Base-by-base conservation (phyloP, 2,113 vertebrate species). In the Nansenia antarctica region DNA sequence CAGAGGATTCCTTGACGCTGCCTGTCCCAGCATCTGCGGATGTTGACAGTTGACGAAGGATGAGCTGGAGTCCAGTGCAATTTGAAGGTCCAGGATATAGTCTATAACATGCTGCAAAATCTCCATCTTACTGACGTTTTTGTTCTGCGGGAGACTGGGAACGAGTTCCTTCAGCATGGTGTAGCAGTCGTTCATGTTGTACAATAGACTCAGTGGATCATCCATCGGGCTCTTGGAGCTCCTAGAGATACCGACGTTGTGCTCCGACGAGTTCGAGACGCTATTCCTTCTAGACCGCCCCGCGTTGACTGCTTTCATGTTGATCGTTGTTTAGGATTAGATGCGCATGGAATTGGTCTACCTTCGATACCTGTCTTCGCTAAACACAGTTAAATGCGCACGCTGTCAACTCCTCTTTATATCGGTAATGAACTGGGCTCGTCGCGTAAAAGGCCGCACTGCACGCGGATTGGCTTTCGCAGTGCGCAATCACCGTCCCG, bases 21-120 rank as follows among this genome's bases (percentile, higher is more conserved):
- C 67, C 62, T 77, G 92, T 53, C 65, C 75, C 9, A 26, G 60
- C 15, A 32, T 55, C 42, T 94, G 94, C 62, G 93, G 92, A 11
- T 61, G 55, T 18, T 55, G 77, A 39, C 61, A 65, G 69, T 83
- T 88, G 74, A 45, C 91, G 6, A 90, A 88, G 14, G 67, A 77
- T 52, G 94, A 91, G 79, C 94, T 93, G 32, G 94, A 93, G 75
- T 96, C 95, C 74, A 96, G 84, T n/a, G 95, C 93, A 83, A 94
- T 91, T 90, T 97, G 95, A 83, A 97, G 93, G 86, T 96, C 94
- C 85, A 95, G 75, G 71, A 97, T 97, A 85, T 96, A 96, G 76
- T 97, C 95, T 77, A 97, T 97, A 69, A 95, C 95, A 68, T 94
- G 95, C 92, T 96, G 95, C 78, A 96, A 86, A 87, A 97, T 96